Conservation (phyloP, 1,140 invertebrate species). For the Drosophila littoralis region DNA sequence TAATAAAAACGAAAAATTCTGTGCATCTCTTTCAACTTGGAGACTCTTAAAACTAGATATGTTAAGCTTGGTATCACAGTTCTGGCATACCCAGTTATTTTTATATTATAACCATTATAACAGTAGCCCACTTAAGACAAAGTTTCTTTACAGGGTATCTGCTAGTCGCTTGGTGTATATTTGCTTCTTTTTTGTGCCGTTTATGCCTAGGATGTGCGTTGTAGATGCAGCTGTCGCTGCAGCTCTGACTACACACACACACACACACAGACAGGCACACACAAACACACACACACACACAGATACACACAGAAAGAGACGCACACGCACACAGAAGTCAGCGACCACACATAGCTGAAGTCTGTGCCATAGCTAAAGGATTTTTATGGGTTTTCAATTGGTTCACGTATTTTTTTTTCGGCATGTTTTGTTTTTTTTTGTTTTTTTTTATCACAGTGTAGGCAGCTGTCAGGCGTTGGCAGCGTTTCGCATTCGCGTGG, state of each 20-base stretch:
- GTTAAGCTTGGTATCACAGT: not conserved
- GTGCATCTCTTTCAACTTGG: no score
- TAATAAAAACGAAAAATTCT: no score
- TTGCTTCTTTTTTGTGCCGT: not conserved
- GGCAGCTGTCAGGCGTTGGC: conserved; percentile 44
- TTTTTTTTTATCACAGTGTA: conserved; percentile 35
- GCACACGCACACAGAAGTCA: not conserved
- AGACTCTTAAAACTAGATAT: no score
- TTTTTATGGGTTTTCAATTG: conserved; percentile 64
- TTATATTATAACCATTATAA: no score
- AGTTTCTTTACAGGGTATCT: conserved; percentile 1
- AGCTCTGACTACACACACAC: conserved; percentile 26
- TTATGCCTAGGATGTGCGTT: conserved; percentile 40
- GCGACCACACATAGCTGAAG: conserved; percentile 37
- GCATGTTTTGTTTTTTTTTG: not conserved
- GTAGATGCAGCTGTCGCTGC: conserved; percentile 47
- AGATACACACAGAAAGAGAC: not conserved
- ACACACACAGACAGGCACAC: not conserved
- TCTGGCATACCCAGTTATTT: not conserved
- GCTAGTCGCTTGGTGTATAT: not conserved
- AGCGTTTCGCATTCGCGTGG: conserved; percentile 38
- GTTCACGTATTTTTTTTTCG: conserved; percentile 26
- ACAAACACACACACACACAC: not conserved
- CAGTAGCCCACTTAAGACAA: not conserved
- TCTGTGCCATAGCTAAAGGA: conserved; percentile 47